Evolutionary conservation across 2,888 invertebrate genomes (phyloP).

Genomic region (Lagria hirta): DNA sequence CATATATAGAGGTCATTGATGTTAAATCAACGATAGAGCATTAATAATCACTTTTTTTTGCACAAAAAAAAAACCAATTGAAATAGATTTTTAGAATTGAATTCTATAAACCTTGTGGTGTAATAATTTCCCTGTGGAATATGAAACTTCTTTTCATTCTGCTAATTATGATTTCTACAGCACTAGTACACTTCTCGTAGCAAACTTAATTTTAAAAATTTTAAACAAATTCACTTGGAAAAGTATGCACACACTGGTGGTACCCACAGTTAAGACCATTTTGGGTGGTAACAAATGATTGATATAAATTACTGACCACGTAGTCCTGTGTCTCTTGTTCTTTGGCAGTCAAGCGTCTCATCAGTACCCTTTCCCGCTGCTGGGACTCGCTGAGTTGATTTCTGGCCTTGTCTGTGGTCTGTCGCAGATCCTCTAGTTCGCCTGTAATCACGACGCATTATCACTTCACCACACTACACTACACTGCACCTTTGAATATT

Average conservation of each 20-base stretch:
- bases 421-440: constrained; percentile 70
- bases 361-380: constrained; percentile 88
- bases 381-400: constrained; percentile 84
- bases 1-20: too few relatives aligned
- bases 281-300: constrained; percentile 40
- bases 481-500: constrained; percentile 37
- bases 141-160: too few relatives aligned
- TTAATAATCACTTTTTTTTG: too few relatives aligned
- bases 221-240: constrained; percentile 16
- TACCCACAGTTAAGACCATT: constrained; percentile 49
- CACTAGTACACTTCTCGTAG: too few relatives aligned
- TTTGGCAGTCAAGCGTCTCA: constrained; percentile 89
- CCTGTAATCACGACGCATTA: constrained; percentile 58
- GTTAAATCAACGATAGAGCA: too few relatives aligned
- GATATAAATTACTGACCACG: constrained; percentile 83
- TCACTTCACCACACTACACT: constrained; percentile 30
- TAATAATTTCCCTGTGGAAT: too few relatives aligned
- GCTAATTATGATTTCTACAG: too few relatives aligned
- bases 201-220: too few relatives aligned
- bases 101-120: too few relatives aligned
- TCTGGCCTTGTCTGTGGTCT: constrained; percentile 77
- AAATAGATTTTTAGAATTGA: too few relatives aligned
- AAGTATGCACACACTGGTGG: constrained; percentile 20
- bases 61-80: too few relatives aligned
- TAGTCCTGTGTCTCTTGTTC: constrained; percentile 97